Evolutionary conservation across 30 jellyfish, hydroid and myxozoan species (phyloP), one percentile per base, ranked within the genome.

Genomic region (Aurelia aurita): DNA sequence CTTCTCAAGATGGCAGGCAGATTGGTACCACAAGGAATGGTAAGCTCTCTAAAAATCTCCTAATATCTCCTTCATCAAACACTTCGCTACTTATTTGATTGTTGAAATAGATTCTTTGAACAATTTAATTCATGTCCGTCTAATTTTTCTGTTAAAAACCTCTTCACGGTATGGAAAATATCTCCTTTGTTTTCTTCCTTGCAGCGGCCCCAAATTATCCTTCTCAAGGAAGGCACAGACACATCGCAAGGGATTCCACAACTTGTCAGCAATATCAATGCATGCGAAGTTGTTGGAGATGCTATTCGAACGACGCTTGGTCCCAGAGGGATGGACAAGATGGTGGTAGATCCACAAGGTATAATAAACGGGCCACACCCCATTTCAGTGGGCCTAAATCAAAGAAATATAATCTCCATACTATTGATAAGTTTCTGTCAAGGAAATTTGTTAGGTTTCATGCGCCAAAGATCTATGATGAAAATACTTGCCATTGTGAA

Each of bases 281-380:
- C 99, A 23, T 96, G 99, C 73, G 97, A 96, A 78, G 99, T 91
- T 49, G 97, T 96, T 80, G 99, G 97, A 32, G 99, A 96, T 82
- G 98, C 99, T 2, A 80, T 96, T 28, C 84, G 98, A 44, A 96
- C 99, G 29, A 96, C 99, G 35, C 99, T 96, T 80, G 99, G 99
- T 43, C 99, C 99, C 49, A 88, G 99, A 74, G 99, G 99, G 44
- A 96, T 96, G 99, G 99, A 96, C 92, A 96, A 96, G 62, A 87
- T 96, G 82, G 96, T 96, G 31, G 97, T 91, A 20, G 97, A 88
- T 61, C 92, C 92, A 45, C 82, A 84, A 69, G 97, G 95, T 83
- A 39, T 6, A 39, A 39, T 15, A 39, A 39, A 39, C 1, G 14
- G 51, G 15, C 51, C 51, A 39, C 51, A 39, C 51, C 51, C 51